phyloP scores from a whole-genome alignment of 2,113 vertebrate species.

The Morone chrysops region DNA sequence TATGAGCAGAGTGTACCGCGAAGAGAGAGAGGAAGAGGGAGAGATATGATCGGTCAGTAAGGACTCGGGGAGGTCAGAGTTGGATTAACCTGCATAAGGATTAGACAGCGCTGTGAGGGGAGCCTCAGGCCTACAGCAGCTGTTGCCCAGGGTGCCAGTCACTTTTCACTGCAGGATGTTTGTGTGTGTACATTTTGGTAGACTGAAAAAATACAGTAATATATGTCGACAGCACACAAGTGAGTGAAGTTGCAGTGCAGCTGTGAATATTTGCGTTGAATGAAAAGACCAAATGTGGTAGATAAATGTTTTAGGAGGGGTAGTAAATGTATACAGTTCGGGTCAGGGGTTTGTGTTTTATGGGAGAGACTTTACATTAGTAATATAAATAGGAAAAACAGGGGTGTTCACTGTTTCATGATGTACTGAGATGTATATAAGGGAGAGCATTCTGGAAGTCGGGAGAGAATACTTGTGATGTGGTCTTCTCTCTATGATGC shows the following conservation, averaged over 20 bases:
- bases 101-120: conserved; percentile 78
- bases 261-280: not conserved
- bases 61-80: conserved; percentile 83
- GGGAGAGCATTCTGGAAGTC: too few relatives aligned
- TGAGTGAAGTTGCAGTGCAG: not conserved
- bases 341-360: too few relatives aligned
- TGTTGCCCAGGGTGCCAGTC: conserved; percentile 68
- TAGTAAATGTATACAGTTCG: too few relatives aligned
- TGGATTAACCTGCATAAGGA: conserved; percentile 86
- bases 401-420: too few relatives aligned
- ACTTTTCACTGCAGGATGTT: conserved; percentile 50
- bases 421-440: too few relatives aligned
- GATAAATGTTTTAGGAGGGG: too few relatives aligned
- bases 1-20: conserved; percentile 27
- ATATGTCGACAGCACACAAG: not conserved
- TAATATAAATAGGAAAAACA: too few relatives aligned
- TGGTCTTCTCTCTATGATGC: too few relatives aligned
- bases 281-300: not conserved
- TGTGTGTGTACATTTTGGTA: conserved; percentile 36
- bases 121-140: conserved; percentile 70
- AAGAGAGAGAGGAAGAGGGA: conserved; percentile 51
- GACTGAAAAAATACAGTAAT: conserved; percentile 18
- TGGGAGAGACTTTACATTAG: too few relatives aligned
- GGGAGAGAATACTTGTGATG: too few relatives aligned
- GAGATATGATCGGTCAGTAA: conserved; percentile 83